A percentile compares a stretch with the other conserved stretches of the same genome.
phyloP scores from a whole-genome alignment of 2,888 invertebrate genomes.

The Eristalinus sepulchralis region DNA sequence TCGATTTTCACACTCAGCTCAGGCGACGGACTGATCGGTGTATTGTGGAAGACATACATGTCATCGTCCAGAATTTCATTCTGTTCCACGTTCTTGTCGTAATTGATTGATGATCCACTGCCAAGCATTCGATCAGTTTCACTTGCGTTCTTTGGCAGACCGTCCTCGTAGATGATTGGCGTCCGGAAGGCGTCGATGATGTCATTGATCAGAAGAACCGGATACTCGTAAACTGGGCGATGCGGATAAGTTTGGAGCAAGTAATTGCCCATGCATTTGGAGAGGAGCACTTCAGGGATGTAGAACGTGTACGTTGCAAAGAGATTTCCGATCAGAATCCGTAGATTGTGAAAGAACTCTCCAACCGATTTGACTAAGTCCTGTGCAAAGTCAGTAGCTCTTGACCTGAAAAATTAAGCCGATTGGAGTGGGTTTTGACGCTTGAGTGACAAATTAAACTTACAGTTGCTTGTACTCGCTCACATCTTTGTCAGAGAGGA shows the following conservation, averaged over 20 bases:
- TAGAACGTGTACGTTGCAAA: conserved; percentile 73
- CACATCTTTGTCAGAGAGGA: conserved; percentile 72
- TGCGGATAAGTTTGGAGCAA: conserved; percentile 67
- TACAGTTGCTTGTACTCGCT: conserved; percentile 73
- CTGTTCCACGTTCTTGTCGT: conserved; percentile 72
- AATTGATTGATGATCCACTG: conserved; percentile 1
- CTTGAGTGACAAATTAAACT: conserved; percentile 1
- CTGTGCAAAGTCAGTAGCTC: conserved; percentile 69
- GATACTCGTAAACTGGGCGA: conserved; percentile 72
- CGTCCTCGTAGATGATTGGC: neutral
- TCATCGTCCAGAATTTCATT: conserved; percentile 73
- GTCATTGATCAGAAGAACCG: conserved; percentile 71
- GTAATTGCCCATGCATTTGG: conserved; percentile 72
- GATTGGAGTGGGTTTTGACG: neutral
- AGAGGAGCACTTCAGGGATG: conserved; percentile 72
- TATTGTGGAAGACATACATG: conserved; percentile 57
- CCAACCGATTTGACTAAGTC: conserved; percentile 69
- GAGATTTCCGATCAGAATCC: conserved; percentile 56
- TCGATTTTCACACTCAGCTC: conserved; percentile 20
- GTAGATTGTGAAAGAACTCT: conserved; percentile 71
- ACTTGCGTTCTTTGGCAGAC: neutral
- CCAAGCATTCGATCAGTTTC: conserved; percentile 18
- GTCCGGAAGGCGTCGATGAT: conserved; percentile 60
- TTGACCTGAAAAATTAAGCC: conserved; percentile 51
- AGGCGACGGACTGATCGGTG: conserved; percentile 35